Evolutionary conservation across 2,888 invertebrate genomes (phyloP), one percentile per base, ranked within the genome.

Genomic region (Cancer borealis): DNA sequence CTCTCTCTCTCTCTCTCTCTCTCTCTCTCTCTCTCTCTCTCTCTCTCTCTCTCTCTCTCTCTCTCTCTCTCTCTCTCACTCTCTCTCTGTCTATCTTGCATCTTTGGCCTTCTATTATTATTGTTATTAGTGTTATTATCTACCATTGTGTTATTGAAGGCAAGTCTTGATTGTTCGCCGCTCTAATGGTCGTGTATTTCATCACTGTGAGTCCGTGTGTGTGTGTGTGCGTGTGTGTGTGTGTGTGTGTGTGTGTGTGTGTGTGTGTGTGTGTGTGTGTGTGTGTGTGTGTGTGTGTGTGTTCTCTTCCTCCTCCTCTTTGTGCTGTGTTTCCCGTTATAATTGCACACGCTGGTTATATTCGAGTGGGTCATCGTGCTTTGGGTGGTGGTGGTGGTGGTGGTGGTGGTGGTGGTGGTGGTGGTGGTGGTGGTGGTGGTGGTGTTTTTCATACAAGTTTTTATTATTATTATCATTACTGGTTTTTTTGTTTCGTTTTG

Each of bases 261-360:
- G 39, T 39, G 39, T 39, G 39, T 39, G 39, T 39, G 39, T 39
- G 39, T 39, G 39, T 39, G 39, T 39, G 39, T 39, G 39, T 39
- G 39, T 39, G 39, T 39, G 39, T 39, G 39, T 39, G 39, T 39
- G 39, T 39, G 39, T 39, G 39, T 39, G 39, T 39, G 39, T 39
- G 39, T 39, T 39, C 39, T 39, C 39, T 39, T 39, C 39, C 39
- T 39, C 39, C 84, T 30, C 39, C 30, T 66, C 66, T 84, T 84
- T 84, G 84, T 84, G 84, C 84, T 39, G 84, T 39, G 84, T 39
- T 84, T 84, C 84, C 84, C 84, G 84, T 84, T 39, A 39, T 84
- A 84, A 84, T 84, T 84, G 84, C 84, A 39, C 84, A 39, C 84
- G 84, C 84, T 84, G 84, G 84, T 84, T 84, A 3, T 39, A 39